Percentiles rank a stretch among this genome's conserved stretches.
Conservation (phyloP, 2,888 invertebrate genomes). For the Belgica antarctica region DNA sequence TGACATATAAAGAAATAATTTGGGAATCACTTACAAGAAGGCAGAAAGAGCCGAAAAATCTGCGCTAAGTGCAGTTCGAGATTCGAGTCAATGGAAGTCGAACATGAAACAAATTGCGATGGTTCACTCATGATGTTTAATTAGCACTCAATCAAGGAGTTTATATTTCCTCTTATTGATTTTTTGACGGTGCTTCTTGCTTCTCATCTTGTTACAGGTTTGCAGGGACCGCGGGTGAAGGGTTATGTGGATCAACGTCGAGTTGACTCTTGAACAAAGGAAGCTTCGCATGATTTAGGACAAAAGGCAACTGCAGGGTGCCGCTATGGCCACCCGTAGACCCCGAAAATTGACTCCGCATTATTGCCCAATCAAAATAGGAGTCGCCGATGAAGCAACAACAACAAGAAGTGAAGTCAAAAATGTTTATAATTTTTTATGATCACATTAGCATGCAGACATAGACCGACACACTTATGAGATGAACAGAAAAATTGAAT, state of each 20-base stretch:
- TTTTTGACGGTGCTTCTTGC: not conserved
- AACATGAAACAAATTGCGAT: not conserved
- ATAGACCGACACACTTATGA: constrained; percentile 17
- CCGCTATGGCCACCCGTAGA: no score
- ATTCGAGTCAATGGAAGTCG: not conserved
- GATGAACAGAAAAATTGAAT: constrained; percentile 16
- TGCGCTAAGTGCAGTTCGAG: not conserved
- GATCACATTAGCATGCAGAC: constrained; percentile 19
- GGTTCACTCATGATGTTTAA: not conserved
- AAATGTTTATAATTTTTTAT: constrained; percentile 11
- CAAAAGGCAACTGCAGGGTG: no score
- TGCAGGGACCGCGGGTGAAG: no score
- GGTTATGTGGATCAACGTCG: no score
- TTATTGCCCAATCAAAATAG: constrained; percentile 11
- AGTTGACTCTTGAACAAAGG: no score
- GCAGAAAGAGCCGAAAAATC: not conserved
- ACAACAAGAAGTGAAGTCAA: not conserved
- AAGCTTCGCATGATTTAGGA: no score
- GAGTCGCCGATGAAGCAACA: not conserved
- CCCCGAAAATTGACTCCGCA: constrained; percentile 7
- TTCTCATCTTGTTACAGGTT: constrained; percentile 5
- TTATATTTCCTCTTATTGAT: constrained; percentile 31
- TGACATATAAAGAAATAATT: constrained; percentile 5
- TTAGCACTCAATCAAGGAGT: constrained; percentile 38
- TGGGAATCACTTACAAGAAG: not conserved